These are phyloP conservation scores for Phrynocephalus guinanensis DNA, from an alignment of 2,797 vertebrate genomes.

Conservation along the genomic window DNA sequence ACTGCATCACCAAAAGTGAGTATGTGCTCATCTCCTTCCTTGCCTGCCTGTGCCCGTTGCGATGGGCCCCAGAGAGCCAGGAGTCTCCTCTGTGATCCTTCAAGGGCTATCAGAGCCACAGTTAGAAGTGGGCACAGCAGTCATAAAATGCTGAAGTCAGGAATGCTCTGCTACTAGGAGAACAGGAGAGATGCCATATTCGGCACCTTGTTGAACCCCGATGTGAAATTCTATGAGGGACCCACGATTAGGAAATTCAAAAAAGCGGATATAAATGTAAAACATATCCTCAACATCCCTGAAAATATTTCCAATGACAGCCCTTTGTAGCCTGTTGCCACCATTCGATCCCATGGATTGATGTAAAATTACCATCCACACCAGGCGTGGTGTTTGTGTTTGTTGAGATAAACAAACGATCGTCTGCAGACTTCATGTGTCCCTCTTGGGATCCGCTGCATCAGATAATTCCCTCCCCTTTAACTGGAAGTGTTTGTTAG, in stretches of 20 bases:
- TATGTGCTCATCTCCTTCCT: rapidly evolving
- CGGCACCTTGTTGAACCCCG: background rate
- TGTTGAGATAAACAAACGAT: too few relatives aligned
- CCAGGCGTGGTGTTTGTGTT: too few relatives aligned
- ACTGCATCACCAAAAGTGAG: conserved; percentile 95
- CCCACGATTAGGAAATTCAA: background rate
- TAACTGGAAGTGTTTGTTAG: too few relatives aligned
- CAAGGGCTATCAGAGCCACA: background rate
- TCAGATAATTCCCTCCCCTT: too few relatives aligned
- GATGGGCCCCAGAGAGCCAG: background rate
- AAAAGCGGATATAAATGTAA: background rate
- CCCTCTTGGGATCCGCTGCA: too few relatives aligned
- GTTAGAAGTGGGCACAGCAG: background rate
- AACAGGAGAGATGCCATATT: background rate
- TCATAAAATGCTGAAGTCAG: background rate
- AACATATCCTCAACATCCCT: too few relatives aligned
- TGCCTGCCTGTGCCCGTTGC: background rate
- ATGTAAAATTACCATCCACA: too few relatives aligned
- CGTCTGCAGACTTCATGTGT: too few relatives aligned
- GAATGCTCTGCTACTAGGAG: background rate
- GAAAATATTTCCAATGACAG: too few relatives aligned
- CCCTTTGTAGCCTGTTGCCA: too few relatives aligned
- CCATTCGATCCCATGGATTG: too few relatives aligned
- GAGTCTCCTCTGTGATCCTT: background rate
- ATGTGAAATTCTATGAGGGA: background rate